Conservation (phyloP, 2,797 vertebrate genomes). For the Cyclura pinguis region DNA sequence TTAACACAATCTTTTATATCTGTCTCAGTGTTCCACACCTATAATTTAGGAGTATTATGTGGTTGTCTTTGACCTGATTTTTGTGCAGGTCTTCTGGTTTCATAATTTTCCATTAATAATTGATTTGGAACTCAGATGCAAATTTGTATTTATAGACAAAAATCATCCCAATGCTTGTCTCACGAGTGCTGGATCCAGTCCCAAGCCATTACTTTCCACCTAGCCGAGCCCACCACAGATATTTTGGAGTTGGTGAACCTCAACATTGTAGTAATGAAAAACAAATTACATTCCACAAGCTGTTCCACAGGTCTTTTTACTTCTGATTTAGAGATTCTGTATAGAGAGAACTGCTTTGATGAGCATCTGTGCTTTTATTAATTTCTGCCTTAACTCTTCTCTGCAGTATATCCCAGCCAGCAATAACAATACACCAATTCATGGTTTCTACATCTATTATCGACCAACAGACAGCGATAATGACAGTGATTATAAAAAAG, state of each 20-base stretch:
- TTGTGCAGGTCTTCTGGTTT: background rate
- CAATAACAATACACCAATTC: conserved; percentile 97
- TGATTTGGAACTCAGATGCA: background rate
- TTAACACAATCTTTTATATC: background rate
- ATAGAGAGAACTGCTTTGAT: background rate
- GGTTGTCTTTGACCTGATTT: background rate
- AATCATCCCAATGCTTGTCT: background rate
- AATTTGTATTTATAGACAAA: background rate
- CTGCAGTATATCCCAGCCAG: conserved; percentile 90
- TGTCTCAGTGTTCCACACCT: background rate
- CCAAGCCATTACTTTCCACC: background rate
- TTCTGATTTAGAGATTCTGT: background rate
- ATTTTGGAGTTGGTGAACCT: background rate
- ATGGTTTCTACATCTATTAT: conserved; percentile 98
- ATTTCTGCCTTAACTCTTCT: conserved; percentile 53
- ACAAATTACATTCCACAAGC: background rate
- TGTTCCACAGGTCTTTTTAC: background rate
- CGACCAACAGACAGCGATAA: conserved; percentile 99
- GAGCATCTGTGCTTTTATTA: conserved; percentile 29
- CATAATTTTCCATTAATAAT: background rate
- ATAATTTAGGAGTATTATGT: background rate
- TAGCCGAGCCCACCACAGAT: background rate
- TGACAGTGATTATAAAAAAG: conserved; percentile 98
- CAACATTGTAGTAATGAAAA: background rate
- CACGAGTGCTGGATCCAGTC: background rate